Base-by-base conservation (phyloP, 2,888 invertebrate genomes). In the Cantharis nigra region DNA sequence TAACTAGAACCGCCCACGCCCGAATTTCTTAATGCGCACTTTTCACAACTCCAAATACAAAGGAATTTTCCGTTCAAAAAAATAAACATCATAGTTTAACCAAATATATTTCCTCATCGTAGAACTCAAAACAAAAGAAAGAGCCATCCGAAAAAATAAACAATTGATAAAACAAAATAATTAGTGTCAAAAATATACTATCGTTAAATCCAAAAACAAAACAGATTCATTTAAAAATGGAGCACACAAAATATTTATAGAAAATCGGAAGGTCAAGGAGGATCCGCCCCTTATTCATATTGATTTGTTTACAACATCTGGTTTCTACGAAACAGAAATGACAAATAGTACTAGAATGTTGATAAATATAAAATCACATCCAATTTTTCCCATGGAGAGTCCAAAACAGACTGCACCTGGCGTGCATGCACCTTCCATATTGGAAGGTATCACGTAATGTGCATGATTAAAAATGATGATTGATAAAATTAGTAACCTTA, bases 1-100 rank as follows among this genome's bases (percentile, higher is more conserved):
- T 75, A 78, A 77, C 79, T 79, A 78, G 77, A 77, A 79, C 80
- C 81, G 78, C 80, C 80, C 77, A 80, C 79, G 65, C 64, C 70
- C 75, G 71, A 76, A 76, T 72, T 78, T 80, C 76, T 74, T 74
- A 78, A 77, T 70, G 75, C 78, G 78, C 76, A 78, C 26, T 78
- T 76, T 74, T 71, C 72, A 70, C 71, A 71, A 71, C 71, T 71
- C 71, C 30, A 69, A 23, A 26, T 20, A 70, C 70, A 70, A 69
- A 74, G 23, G 69, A 74, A 72, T 28, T 30, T 26, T 33, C 26
- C 72, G 23, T 63, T n/a, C 13, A 71, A n/a, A 63, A 33, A 71
- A 71, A 18, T 71, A 18, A 63, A 20, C 20, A 33, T n/a, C 5
- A 2, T 3, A 13, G 13, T 13, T 13, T 1, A 33, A 33, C 5